Evolutionary conservation across 2,888 invertebrate species (phyloP), one percentile per base, ranked within the genome.

Genomic region (Mesoligia furuncula): DNA sequence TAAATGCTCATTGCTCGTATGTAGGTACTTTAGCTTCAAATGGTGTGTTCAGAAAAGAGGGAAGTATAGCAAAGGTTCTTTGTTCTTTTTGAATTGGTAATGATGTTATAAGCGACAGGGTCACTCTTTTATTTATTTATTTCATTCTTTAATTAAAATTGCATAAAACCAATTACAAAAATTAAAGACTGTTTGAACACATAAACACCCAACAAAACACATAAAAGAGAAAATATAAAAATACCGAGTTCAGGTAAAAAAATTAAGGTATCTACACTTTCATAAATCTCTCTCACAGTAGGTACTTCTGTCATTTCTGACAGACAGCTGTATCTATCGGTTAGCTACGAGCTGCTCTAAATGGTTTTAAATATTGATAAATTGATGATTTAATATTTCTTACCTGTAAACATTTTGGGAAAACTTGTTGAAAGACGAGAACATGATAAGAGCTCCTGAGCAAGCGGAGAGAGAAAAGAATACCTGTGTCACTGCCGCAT

Each of bases 381-480:
- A 39, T 6, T 51, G 15, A 31, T 64, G 39, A 84, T 75, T 15
- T 68, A 24, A 27, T 42, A 39, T 24, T 31, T 31, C 27, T 67
- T 93, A 98, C 98, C 98, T 97, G 94, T 98, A 98, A 77, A 98
- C 97, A 84, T 98, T 97, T 90, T 98, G 98, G 17, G 95, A 93
- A 91, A 98, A 98, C 24, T 97, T 96, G 92, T 98, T 98, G 93
- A 98, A 98, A 0, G 98, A 98, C 15, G 98, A 97, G 90, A 98
- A 98, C 98, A 98, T 98, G 45, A 98, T 97, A 74, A 98, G 97
- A 0, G 98, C 97, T n/a, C 98, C 98, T 86, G 98, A 97, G 76
- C 98, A 98, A 36, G 98, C 97, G 54, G 98, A 98, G 39, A 98
- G 94, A 0, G 98, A 98, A 94, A 98, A 98, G 93, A 98, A 98